Evolutionary conservation across 2,797 vertebrate genomes (phyloP).

Genomic region (Peromyscus eremicus): DNA sequence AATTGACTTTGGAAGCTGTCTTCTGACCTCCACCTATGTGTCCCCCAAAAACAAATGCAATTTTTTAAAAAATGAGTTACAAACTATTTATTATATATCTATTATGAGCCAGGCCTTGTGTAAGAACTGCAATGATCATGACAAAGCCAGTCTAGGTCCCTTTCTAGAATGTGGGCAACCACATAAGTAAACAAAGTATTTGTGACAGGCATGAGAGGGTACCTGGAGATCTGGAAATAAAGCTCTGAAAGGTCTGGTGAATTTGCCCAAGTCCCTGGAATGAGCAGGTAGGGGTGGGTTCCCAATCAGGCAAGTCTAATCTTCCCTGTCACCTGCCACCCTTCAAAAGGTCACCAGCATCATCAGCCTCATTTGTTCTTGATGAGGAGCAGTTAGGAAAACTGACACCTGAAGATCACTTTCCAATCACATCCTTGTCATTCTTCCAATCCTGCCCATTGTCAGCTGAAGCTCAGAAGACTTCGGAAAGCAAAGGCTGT

Average conservation of each 20-base stretch:
- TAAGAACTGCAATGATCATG: not conserved
- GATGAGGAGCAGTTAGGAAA: slow-evolving; percentile 8
- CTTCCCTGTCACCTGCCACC: not conserved
- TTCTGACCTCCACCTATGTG: not conserved
- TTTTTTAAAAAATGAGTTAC: slow-evolving; percentile 3
- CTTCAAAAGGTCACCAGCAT: slow-evolving; percentile 58
- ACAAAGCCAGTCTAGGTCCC: not conserved
- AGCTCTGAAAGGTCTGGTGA: not conserved
- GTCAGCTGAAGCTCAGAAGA: not conserved
- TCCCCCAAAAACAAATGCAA: not conserved
- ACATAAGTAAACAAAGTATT: not conserved
- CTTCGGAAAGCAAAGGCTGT: not conserved
- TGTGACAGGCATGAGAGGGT: not conserved
- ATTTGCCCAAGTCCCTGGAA: not conserved
- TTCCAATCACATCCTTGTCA: slow-evolving; percentile 1
- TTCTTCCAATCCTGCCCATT: not conserved
- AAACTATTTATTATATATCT: slow-evolving; percentile 26
- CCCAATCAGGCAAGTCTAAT: not conserved
- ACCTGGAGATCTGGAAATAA: slow-evolving; percentile 3
- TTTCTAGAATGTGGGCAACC: not conserved
- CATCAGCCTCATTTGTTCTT: slow-evolving; percentile 15
- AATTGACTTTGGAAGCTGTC: not conserved
- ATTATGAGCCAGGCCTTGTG: not conserved
- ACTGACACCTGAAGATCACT: not conserved
- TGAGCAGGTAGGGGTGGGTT: not conserved